These are phyloP conservation scores for Apeira syringaria DNA, from an alignment of 2,888 invertebrate genomes.

Conservation along the genomic window DNA sequence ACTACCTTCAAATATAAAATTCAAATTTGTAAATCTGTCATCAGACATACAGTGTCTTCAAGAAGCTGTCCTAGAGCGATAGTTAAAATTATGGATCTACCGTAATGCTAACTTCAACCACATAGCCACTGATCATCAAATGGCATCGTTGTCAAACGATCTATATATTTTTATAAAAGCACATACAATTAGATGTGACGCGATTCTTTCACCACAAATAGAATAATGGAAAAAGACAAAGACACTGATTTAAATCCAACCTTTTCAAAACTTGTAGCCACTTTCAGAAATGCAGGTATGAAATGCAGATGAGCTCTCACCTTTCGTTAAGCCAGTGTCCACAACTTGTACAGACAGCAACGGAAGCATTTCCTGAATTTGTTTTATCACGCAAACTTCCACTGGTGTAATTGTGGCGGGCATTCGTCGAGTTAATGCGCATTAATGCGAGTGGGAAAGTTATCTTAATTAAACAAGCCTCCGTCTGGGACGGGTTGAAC, in stretches of 20 bases:
- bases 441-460: conserved; percentile 52
- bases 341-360: conserved; percentile 24
- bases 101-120: too few relatives aligned
- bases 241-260: conserved; percentile 9
- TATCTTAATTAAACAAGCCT: conserved; percentile 63
- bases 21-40: too few relatives aligned
- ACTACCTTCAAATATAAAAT: too few relatives aligned
- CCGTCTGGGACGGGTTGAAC: conserved; percentile 33
- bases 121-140: too few relatives aligned
- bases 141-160: too few relatives aligned
- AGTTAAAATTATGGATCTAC: too few relatives aligned
- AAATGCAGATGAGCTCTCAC: conserved; percentile 24
- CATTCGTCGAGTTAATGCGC: conserved; percentile 47
- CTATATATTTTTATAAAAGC: too few relatives aligned
- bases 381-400: conserved; percentile 38
- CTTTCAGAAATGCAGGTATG: conserved; percentile 10
- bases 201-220: too few relatives aligned
- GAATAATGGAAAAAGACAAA: conserved; percentile 1
- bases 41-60: too few relatives aligned
- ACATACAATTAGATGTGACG: too few relatives aligned
- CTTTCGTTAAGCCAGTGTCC: conserved; percentile 17
- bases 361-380: conserved; percentile 34
- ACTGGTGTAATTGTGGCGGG: conserved; percentile 46
- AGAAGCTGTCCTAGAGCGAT: too few relatives aligned
- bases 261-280: conserved; percentile 9